Conservation (phyloP, 2,113 vertebrate species). For the Cromileptes altivelis region DNA sequence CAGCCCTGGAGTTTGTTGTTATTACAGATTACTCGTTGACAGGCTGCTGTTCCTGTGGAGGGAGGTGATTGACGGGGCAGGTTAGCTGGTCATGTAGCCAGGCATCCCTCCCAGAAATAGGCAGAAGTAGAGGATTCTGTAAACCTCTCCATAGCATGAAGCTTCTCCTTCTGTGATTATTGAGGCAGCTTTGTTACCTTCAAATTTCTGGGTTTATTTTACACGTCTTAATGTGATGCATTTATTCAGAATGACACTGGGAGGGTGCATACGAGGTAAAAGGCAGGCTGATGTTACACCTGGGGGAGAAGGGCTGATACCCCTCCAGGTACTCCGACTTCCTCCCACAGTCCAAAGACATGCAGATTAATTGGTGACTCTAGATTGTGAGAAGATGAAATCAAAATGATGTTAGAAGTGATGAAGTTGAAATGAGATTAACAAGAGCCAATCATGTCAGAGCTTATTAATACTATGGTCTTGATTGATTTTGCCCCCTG, state of each 20-base stretch:
- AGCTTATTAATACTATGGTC: too few species aligned
- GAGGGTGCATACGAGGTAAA: background rate
- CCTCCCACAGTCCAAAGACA: too few species aligned
- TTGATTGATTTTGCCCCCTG: too few species aligned
- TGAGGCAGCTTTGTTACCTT: background rate
- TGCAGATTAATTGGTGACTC: too few species aligned
- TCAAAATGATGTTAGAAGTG: too few species aligned
- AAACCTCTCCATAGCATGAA: background rate
- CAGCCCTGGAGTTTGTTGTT: conserved; percentile 47
- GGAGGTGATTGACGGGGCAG: conserved; percentile 17
- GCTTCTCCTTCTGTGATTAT: background rate
- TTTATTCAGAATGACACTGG: background rate
- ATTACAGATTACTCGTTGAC: conserved; percentile 46
- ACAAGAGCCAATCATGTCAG: too few species aligned
- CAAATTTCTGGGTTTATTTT: background rate
- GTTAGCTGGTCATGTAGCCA: conserved; percentile 20
- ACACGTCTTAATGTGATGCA: background rate
- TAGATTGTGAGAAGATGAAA: too few species aligned
- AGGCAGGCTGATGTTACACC: background rate
- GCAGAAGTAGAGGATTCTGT: background rate
- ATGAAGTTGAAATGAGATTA: too few species aligned
- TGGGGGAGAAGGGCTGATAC: too few species aligned
- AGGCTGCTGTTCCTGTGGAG: conserved; percentile 37
- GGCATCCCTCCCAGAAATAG: conserved; percentile 22
- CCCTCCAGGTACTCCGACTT: too few species aligned